phyloP scores from a whole-genome alignment of 2,797 vertebrate genomes.

The Lophius americanus region DNA sequence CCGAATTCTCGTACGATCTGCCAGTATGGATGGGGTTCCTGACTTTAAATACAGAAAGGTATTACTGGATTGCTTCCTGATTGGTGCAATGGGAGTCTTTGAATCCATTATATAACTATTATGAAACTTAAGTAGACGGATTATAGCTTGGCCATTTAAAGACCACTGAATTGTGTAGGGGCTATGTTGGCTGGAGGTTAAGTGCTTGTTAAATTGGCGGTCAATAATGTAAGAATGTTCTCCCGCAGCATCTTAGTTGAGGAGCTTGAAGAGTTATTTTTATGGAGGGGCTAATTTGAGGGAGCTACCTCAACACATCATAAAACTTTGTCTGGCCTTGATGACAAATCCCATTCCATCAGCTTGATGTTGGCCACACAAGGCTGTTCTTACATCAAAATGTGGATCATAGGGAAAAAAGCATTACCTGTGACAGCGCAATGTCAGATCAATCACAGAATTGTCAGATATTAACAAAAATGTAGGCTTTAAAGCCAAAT shows the following conservation, averaged over 20 bases:
- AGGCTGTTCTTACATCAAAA: background rate
- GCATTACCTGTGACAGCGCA: no score
- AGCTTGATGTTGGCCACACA: conserved; percentile 3
- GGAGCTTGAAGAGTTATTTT: conserved; percentile 22
- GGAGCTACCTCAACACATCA: conserved; percentile 3
- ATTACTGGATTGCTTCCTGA: conserved; percentile 69
- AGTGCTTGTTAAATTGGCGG: conserved; percentile 1
- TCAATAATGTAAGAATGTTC: background rate
- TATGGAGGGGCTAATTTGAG: background rate
- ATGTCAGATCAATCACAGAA: no score
- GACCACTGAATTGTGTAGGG: conserved; percentile 26
- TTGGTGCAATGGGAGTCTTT: conserved; percentile 47
- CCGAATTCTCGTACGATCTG: conserved; percentile 17
- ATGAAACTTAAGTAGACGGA: conserved; percentile 63
- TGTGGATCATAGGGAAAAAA: background rate
- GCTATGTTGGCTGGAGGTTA: conserved; percentile 13
- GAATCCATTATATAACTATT: conserved; percentile 71
- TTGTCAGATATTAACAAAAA: no score
- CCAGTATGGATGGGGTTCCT: conserved; percentile 48
- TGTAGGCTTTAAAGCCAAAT: no score
- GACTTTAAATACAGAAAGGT: conserved; percentile 66
- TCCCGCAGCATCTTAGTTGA: conserved; percentile 1
- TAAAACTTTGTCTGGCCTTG: background rate
- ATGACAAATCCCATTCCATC: background rate
- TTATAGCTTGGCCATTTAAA: conserved; percentile 57